Evolutionary conservation across 2,888 invertebrate species (phyloP).

Genomic region (Erpobdella octoculata): DNA sequence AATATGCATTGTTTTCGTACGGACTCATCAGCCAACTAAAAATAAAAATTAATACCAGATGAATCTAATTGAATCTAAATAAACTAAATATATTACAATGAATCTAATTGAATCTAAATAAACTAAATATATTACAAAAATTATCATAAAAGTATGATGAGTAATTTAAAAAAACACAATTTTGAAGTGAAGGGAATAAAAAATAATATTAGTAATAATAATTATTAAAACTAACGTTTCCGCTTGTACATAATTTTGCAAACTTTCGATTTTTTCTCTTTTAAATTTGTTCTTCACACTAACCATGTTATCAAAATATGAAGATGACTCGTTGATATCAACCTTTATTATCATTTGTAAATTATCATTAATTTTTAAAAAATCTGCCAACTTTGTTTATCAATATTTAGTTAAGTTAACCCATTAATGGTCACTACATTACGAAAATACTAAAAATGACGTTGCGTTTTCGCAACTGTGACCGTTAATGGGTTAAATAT

Average conservation of each 20-base stretch:
- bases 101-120: neutral
- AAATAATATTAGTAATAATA: neutral
- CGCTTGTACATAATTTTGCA: neutral
- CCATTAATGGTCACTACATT: too few species aligned
- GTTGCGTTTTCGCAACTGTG: too few species aligned
- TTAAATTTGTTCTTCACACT: conserved; percentile 2
- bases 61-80: neutral
- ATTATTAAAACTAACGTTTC: neutral
- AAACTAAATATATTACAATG: neutral
- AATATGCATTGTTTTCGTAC: conserved; percentile 28
- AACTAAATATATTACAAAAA: too few species aligned
- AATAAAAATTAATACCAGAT: neutral
- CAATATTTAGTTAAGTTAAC: too few species aligned
- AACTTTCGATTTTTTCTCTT: neutral
- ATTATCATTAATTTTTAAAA: too few species aligned
- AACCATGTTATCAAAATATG: conserved; percentile 15
- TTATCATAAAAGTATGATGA: too few species aligned
- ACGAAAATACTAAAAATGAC: too few species aligned
- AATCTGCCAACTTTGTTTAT: too few species aligned
- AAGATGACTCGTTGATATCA: neutral
- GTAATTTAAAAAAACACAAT: too few species aligned
- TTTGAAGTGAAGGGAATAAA: neutral
- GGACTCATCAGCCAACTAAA: conserved; percentile 23
- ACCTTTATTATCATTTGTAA: too few species aligned
- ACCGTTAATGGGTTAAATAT: too few species aligned